Base-by-base conservation (phyloP, 2,888 invertebrate species). In the Conistra vaccinii region DNA sequence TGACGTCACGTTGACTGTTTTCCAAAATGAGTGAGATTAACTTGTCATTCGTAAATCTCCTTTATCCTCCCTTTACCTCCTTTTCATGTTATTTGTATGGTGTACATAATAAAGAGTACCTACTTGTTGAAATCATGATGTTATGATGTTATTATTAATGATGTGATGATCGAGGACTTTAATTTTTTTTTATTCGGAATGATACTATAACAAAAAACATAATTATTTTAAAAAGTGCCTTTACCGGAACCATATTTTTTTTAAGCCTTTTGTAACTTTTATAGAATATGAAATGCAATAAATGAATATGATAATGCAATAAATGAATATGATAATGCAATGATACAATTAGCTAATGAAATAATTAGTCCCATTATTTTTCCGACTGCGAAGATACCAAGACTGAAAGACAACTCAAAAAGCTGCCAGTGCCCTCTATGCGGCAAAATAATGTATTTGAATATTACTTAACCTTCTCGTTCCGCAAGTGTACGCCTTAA, bases 1-100 rank as follows among this genome's bases (percentile, higher is more conserved):
- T 63, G 42, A 42, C 42, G 42, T 66, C 73, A 75, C 65, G 69
- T 75, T 69, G 26, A n/a, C 48, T 48, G 26, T 42, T 78, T 26
- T 73, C 62, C 17, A 23, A 42, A 73, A 68, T 60, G 17, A 66
- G 35, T 65, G 26, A 29, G 29, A 60, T 73, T 69, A 67, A 57
- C 51, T 17, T 67, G 42, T 35, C 51, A 51, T 29, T 39, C 66
- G 32, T 69, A 70, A 53, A 73, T 20, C 65, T 61, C 4, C 14
- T 45, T 51, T 48, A 62, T 23, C 48, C 20, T n/a, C 6, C 7
- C 48, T 48, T 48, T 48, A 48, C 23, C 20, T 48, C 48, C 23
- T 48, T 23, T 20, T 48, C 9, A 7, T 48, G 23, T 7, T 3
- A 23, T 23, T 48, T 9, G 2, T 9, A 48, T 48, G 9, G 23